Evolutionary conservation across 2,797 vertebrate species (phyloP).

Genomic region (Crypturellus tataupa): DNA sequence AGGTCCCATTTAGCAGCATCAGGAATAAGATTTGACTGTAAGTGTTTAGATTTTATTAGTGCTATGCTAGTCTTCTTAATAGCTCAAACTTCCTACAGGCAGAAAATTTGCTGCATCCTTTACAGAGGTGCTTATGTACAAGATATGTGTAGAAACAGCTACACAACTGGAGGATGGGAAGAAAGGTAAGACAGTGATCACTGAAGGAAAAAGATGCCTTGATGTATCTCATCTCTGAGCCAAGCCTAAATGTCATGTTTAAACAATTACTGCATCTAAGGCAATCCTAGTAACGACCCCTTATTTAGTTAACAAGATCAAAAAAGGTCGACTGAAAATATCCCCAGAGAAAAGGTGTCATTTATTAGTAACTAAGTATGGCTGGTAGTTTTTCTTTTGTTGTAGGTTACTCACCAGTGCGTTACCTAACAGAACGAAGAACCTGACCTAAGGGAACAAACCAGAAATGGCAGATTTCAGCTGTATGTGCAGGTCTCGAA

Average conservation of each 20-base stretch:
- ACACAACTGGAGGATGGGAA: neutral
- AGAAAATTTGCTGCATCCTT: slow-evolving; percentile 43
- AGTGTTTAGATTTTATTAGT: slow-evolving; percentile 83
- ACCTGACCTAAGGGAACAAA: neutral
- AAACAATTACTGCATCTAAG: slow-evolving; percentile 61
- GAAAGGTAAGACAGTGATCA: slow-evolving; percentile 16
- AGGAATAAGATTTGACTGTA: slow-evolving; percentile 81
- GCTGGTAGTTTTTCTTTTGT: neutral
- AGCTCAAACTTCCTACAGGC: slow-evolving; percentile 72
- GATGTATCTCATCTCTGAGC: slow-evolving; percentile 52
- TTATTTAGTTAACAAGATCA: slow-evolving; percentile 50
- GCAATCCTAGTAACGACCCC: slow-evolving; percentile 32
- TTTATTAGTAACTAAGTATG: neutral
- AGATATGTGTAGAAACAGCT: slow-evolving; percentile 1
- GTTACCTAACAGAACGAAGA: neutral
- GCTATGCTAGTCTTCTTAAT: slow-evolving; percentile 69
- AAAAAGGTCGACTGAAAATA: slow-evolving; percentile 56
- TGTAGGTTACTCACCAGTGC: neutral
- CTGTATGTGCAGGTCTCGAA: neutral
- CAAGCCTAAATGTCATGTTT: slow-evolving; percentile 63
- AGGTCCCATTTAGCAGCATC: slow-evolving; percentile 81
- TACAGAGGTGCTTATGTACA: neutral
- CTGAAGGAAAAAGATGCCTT: slow-evolving; percentile 22
- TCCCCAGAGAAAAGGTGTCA: neutral
- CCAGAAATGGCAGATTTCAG: neutral